These are phyloP conservation scores for Anthopleura sola DNA, from an alignment of 64 coral and sea anemone genomes.

Conservation along the genomic window DNA sequence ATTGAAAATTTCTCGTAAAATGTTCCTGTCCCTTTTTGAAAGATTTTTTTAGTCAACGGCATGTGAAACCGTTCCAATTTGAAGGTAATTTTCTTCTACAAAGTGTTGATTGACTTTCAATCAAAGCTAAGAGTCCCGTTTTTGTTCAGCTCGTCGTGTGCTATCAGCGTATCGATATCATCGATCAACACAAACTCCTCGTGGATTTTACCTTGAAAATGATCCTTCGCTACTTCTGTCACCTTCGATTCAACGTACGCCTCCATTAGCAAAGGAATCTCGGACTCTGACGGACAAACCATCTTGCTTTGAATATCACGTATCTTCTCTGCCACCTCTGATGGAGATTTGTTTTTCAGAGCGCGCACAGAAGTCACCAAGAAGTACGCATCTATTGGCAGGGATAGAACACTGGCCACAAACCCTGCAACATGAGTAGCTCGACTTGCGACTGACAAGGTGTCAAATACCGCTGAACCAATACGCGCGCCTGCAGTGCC, in stretches of 20 bases:
- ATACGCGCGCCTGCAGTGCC: slow-evolving; percentile 44
- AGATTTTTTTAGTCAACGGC: too few relatives aligned
- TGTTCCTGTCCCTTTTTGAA: too few relatives aligned
- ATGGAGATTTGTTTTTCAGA: slow-evolving; percentile 35
- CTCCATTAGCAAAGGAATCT: slow-evolving; percentile 30
- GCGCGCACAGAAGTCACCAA: slow-evolving; percentile 47
- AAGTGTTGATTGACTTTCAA: background rate
- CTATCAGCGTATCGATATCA: background rate
- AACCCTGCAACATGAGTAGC: slow-evolving; percentile 56
- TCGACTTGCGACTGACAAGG: slow-evolving; percentile 43
- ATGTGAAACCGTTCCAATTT: too few relatives aligned
- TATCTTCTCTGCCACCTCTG: slow-evolving; percentile 45
- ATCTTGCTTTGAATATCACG: slow-evolving; percentile 45
- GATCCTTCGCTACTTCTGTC: slow-evolving; percentile 32
- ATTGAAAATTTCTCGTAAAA: too few relatives aligned
- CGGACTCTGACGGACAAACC: slow-evolving; percentile 28
- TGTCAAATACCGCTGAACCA: slow-evolving; percentile 51
- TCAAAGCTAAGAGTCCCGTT: background rate
- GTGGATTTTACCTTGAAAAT: background rate
- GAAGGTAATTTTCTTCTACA: background rate
- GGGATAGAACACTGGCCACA: slow-evolving; percentile 43
- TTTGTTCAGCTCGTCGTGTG: background rate
- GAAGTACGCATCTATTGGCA: slow-evolving; percentile 63
- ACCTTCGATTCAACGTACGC: slow-evolving; percentile 55
- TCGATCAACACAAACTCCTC: background rate